Evolutionary conservation across 2,113 vertebrate genomes (phyloP).

Genomic region (Sebastes fasciatus): DNA sequence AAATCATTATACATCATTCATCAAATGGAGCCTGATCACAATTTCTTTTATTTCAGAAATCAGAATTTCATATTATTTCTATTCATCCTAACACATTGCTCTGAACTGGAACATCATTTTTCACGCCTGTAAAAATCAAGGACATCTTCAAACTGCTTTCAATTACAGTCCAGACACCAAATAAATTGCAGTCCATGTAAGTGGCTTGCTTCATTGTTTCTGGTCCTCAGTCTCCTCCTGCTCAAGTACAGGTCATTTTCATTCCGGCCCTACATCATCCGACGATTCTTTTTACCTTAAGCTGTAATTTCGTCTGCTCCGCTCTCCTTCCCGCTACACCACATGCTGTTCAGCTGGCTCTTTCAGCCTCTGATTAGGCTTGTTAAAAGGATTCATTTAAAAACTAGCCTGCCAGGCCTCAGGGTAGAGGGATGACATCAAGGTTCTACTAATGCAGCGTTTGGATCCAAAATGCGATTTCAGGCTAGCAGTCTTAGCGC

Average conservation of each 20-base stretch:
- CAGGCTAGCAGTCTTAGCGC: constrained; percentile 51
- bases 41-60: neutral
- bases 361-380: constrained; percentile 69
- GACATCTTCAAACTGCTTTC: constrained; percentile 15
- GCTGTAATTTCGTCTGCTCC: constrained; percentile 10
- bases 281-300: constrained; percentile 41
- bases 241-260: constrained; percentile 4
- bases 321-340: constrained; percentile 21
- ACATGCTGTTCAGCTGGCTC: constrained; percentile 47
- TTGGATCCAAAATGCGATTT: constrained; percentile 73
- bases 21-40: neutral
- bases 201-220: constrained; percentile 20
- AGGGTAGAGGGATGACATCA: constrained; percentile 63
- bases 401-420: constrained; percentile 64
- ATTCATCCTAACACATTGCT: neutral
- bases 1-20: neutral
- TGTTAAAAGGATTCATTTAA: constrained; percentile 79
- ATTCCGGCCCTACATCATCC: constrained; percentile 1
- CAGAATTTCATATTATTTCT: neutral
- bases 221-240: neutral
- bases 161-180: constrained; percentile 3
- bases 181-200: neutral
- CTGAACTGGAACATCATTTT: constrained; percentile 7
- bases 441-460: constrained; percentile 66
- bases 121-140: constrained; percentile 24